Conservation (phyloP, 2,113 vertebrate genomes). For the Bos taurus region DNA sequence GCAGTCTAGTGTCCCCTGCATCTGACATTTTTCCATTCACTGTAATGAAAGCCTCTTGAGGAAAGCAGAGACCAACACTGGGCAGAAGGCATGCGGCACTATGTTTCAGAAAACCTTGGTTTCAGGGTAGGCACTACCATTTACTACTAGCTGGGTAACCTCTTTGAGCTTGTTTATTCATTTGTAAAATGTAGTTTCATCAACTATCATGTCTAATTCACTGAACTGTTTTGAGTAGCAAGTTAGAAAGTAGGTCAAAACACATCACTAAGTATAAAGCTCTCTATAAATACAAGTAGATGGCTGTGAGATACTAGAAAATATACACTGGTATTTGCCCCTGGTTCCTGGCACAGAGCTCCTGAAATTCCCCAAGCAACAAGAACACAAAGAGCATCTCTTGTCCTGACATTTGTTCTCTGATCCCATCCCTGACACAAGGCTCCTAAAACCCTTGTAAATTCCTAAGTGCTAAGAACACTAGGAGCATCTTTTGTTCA, state of each 20-base stretch:
- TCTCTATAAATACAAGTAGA: background rate
- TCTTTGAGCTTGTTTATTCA: constrained; percentile 23
- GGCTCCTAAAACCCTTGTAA: background rate
- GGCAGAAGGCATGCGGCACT: background rate
- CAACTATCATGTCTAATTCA: constrained; percentile 9
- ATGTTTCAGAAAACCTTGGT: constrained; percentile 14
- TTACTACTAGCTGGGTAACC: background rate
- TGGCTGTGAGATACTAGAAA: background rate
- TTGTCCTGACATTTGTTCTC: background rate
- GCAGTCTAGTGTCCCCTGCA: background rate
- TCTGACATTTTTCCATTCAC: background rate
- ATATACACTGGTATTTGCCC: background rate
- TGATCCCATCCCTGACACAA: background rate
- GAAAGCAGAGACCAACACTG: background rate
- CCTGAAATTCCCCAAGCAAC: background rate
- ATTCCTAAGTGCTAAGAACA: background rate
- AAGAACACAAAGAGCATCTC: background rate
- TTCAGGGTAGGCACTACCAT: background rate
- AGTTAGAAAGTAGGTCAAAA: constrained; percentile 36
- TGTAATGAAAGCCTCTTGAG: background rate
- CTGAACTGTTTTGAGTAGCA: background rate
- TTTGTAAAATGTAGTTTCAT: constrained; percentile 40
- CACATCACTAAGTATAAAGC: constrained; percentile 20
- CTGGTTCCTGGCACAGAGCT: background rate
- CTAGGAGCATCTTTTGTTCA: background rate